A percentile compares a stretch with the other conserved stretches of the same genome.
phyloP scores from a whole-genome alignment of 2,113 vertebrate species.

The Morone chrysops region DNA sequence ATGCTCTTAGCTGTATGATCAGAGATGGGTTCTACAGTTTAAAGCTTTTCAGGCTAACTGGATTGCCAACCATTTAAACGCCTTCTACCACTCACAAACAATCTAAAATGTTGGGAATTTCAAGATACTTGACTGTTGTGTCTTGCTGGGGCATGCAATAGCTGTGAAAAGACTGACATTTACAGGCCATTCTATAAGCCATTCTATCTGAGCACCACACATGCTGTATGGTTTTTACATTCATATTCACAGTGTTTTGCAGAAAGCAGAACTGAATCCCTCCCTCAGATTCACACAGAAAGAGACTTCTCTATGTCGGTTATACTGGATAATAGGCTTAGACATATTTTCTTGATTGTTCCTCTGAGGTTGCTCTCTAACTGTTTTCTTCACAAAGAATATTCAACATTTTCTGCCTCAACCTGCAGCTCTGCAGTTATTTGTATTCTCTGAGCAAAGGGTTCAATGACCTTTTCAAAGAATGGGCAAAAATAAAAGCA shows the following conservation, averaged over 20 bases:
- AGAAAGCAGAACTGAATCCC: not conserved
- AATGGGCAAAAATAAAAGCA: not conserved
- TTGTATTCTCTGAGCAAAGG: not conserved
- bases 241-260: not conserved
- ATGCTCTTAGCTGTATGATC: not conserved
- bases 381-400: not conserved
- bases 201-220: constrained; percentile 1
- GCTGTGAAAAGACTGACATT: constrained; percentile 19
- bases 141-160: not conserved
- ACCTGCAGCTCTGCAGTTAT: not conserved
- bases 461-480: not conserved
- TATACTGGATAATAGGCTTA: constrained; percentile 27
- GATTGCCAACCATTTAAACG: not conserved
- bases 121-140: not conserved
- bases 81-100: not conserved
- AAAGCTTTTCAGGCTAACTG: not conserved
- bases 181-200: constrained; percentile 6
- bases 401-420: not conserved
- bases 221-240: not conserved
- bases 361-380: constrained; percentile 13
- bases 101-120: not conserved
- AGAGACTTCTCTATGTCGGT: not conserved
- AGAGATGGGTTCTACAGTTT: not conserved
- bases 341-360: constrained; percentile 23
- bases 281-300: constrained; percentile 12